Conservation (phyloP, 2,113 vertebrate genomes). For the Aegotheles bennettii region DNA sequence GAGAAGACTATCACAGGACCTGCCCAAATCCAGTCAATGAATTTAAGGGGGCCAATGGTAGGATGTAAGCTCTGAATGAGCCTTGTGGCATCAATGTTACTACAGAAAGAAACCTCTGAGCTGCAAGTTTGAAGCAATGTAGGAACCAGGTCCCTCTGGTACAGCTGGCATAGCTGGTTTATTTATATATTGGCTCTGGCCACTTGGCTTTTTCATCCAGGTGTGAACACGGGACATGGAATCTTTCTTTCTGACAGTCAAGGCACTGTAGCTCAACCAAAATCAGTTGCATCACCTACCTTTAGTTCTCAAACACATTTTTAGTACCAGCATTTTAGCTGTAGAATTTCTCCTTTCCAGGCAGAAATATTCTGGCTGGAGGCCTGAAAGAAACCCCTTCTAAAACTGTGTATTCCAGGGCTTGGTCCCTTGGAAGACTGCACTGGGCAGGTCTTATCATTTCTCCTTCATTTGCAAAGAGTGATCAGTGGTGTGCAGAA, state of each 20-base stretch:
- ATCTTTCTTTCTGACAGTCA: neutral
- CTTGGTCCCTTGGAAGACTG: neutral
- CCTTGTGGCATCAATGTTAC: rapidly evolving
- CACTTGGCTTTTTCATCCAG: neutral
- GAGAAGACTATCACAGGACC: neutral
- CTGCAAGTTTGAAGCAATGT: neutral
- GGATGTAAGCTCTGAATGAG: neutral
- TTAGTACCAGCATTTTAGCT: neutral
- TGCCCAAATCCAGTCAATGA: neutral
- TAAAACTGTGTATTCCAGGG: neutral
- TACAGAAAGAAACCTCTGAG: neutral
- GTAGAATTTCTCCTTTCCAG: neutral
- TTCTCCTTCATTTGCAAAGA: neutral
- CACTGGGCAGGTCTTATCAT: neutral
- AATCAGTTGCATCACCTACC: neutral
- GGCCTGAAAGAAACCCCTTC: neutral
- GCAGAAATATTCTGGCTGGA: neutral
- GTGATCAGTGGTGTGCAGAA: rapidly evolving
- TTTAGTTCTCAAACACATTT: neutral
- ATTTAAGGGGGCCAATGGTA: neutral
- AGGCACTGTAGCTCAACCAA: neutral
- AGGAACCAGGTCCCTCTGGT: neutral
- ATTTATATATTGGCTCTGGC: neutral
- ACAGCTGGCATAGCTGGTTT: neutral
- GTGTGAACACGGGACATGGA: neutral